A percentile compares a stretch with the other conserved stretches of the same genome.
Conservation (phyloP, 2,797 vertebrate species). For the Antennarius maculatus region DNA sequence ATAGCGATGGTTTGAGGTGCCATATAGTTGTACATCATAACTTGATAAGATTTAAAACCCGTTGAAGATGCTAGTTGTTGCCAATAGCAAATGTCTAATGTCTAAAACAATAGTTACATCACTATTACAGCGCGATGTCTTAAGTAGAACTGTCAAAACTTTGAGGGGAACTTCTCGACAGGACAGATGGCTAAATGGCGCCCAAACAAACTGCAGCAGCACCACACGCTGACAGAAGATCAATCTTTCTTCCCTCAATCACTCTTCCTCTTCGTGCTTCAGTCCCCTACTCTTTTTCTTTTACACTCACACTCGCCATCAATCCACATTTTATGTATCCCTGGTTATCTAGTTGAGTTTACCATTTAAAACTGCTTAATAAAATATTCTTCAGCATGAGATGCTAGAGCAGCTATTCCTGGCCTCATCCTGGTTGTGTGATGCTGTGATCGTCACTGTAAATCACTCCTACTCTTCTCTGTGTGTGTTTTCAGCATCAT, state of each 20-base stretch:
- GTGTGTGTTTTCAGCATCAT: constrained; percentile 79
- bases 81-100: background rate
- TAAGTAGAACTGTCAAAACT: constrained; percentile 35
- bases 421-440: constrained; percentile 33
- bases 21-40: background rate
- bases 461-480: constrained; percentile 39
- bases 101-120: no score
- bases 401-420: constrained; percentile 45
- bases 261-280: constrained; percentile 36
- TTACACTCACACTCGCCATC: constrained; percentile 9
- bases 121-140: background rate
- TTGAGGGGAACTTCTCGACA: constrained; percentile 27
- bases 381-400: constrained; percentile 53
- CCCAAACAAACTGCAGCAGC: constrained; percentile 70
- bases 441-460: constrained; percentile 37
- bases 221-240: constrained; percentile 64
- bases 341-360: constrained; percentile 36
- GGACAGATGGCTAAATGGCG: constrained; percentile 79
- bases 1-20: constrained; percentile 1
- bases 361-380: constrained; percentile 57
- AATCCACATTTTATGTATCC: constrained; percentile 29
- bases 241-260: constrained; percentile 56
- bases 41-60: constrained; percentile 4
- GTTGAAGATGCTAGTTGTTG: background rate
- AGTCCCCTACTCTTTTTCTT: constrained; percentile 6